Evolutionary conservation across 2,113 vertebrate species (phyloP).

Genomic region (Connochaetes taurinus): DNA sequence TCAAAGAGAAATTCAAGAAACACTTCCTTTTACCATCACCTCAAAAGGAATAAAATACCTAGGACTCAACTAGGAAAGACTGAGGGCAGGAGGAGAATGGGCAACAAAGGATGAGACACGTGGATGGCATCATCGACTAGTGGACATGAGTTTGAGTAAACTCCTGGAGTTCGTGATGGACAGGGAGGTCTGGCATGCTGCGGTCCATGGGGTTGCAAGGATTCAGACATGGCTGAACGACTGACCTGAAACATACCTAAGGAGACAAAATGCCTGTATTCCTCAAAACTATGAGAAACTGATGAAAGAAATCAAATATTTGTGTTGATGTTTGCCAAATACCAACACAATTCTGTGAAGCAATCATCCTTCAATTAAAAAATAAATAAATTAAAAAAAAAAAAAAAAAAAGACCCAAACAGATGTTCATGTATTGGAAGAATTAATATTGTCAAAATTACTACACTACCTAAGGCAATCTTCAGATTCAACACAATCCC

Average conservation of each 20-base stretch:
- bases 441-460: neutral
- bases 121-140: neutral
- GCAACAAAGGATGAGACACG: neutral
- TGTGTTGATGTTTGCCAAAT: neutral
- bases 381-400: neutral
- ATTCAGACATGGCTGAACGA: neutral
- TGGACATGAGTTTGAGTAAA: neutral
- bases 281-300: neutral
- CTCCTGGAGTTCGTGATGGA: neutral
- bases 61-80: neutral
- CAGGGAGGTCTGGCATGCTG: neutral
- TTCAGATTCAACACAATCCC: neutral
- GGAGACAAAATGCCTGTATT: neutral
- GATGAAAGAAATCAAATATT: neutral
- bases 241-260: neutral
- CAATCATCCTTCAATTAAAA: neutral
- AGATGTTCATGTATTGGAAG: neutral
- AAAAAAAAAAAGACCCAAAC: neutral
- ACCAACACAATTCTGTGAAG: neutral
- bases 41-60: neutral
- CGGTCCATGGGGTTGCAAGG: neutral
- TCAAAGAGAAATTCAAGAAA: neutral
- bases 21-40: neutral
- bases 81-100: neutral
- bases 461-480: neutral